These are phyloP conservation scores for Eriosoma lanigerum DNA, from an alignment of 1,140 invertebrate species.

Conservation along the genomic window DNA sequence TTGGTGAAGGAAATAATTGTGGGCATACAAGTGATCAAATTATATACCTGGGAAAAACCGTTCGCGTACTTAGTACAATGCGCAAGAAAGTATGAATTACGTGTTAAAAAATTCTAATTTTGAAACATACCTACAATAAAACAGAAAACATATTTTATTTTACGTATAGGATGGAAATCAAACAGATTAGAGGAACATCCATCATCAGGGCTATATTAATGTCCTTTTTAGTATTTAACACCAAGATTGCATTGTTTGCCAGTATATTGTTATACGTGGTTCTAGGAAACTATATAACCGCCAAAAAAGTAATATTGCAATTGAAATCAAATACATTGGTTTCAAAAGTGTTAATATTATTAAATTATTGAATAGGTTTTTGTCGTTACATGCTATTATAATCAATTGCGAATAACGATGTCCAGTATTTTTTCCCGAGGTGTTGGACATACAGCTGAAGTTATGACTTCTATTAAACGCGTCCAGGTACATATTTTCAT, in stretches of 20 bases:
- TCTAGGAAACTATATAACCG: slow-evolving; percentile 67
- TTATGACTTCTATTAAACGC: slow-evolving; percentile 68
- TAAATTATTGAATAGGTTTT: slow-evolving; percentile 3
- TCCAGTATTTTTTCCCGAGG: slow-evolving; percentile 71
- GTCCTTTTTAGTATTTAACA: slow-evolving; percentile 73
- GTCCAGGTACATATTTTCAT: slow-evolving; percentile 60
- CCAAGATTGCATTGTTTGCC: slow-evolving; percentile 76
- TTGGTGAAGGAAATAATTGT: slow-evolving; percentile 59
- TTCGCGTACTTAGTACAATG: slow-evolving; percentile 66
- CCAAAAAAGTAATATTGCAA: slow-evolving; percentile 69
- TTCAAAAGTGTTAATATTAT: too few species aligned
- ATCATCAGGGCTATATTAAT: slow-evolving; percentile 74
- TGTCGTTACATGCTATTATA: slow-evolving; percentile 64
- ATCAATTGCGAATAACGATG: slow-evolving; percentile 65
- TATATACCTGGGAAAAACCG: slow-evolving; percentile 78
- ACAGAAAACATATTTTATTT: not conserved
- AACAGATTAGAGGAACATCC: slow-evolving; percentile 69
- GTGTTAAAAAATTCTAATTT: not conserved
- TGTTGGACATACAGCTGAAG: slow-evolving; percentile 64
- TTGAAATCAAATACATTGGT: too few species aligned
- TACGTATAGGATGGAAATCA: slow-evolving; percentile 61
- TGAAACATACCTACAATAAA: not conserved
- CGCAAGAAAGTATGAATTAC: slow-evolving; percentile 62
- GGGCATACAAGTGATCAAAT: slow-evolving; percentile 79
- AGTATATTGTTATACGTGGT: slow-evolving; percentile 75